Conservation (phyloP, 2,113 vertebrate genomes). For the Rousettus leschenaultii region DNA sequence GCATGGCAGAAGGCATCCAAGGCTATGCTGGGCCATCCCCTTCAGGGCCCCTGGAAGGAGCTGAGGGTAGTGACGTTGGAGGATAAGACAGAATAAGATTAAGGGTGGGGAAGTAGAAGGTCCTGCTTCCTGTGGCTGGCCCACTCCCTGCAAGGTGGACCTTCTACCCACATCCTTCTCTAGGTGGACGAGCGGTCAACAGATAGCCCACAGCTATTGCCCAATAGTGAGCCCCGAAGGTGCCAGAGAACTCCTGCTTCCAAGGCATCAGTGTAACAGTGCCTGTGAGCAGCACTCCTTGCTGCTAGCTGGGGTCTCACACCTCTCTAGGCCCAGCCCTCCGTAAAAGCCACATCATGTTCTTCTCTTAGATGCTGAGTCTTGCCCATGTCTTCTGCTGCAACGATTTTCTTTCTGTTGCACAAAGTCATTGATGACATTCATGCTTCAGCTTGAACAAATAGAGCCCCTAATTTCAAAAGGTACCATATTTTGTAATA, state of each 20-base stretch:
- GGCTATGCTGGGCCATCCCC: background rate
- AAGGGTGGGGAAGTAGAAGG: no score
- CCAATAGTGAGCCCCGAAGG: background rate
- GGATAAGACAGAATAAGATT: background rate
- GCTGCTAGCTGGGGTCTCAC: background rate
- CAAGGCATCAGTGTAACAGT: background rate
- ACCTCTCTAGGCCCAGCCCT: background rate
- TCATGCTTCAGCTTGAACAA: conserved; percentile 17
- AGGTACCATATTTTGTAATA: conserved; percentile 49
- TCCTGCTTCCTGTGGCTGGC: background rate
- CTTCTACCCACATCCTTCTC: background rate
- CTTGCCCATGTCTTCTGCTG: background rate
- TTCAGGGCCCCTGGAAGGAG: background rate
- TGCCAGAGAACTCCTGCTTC: background rate
- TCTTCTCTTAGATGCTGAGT: background rate
- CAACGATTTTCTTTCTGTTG: background rate
- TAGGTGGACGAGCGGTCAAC: background rate
- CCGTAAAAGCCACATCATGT: background rate
- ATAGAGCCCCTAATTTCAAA: conserved; percentile 56
- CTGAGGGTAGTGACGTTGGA: background rate
- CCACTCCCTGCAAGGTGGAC: background rate
- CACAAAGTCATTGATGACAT: background rate
- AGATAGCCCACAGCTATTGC: background rate
- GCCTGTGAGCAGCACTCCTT: background rate
- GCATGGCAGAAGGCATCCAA: background rate